Conservation (phyloP, 2,113 vertebrate species). For the Anarrhichthys ocellatus region DNA sequence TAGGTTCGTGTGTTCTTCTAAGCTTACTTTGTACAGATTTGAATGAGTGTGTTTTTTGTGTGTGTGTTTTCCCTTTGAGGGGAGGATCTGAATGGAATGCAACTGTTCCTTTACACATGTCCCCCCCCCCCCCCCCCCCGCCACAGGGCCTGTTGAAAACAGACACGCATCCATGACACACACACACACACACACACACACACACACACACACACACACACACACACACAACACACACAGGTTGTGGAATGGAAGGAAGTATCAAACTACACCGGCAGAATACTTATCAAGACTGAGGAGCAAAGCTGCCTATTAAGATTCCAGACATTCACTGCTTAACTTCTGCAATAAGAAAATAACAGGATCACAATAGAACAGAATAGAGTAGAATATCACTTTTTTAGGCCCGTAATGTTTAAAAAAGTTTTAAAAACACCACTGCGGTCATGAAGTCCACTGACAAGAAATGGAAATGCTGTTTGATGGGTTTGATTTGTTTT, state of each 20-base stretch:
- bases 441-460: not conserved
- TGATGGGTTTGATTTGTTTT: slow-evolving; percentile 51
- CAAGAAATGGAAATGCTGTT: not conserved
- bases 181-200: slow-evolving; percentile 49
- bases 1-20: slow-evolving; percentile 70
- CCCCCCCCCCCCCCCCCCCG: slow-evolving; percentile 57
- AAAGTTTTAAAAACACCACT: not conserved
- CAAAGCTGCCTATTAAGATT: slow-evolving; percentile 81
- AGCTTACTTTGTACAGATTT: slow-evolving; percentile 70
- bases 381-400: not conserved
- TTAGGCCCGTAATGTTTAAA: not conserved
- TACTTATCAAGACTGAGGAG: slow-evolving; percentile 80
- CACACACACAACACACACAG: slow-evolving; percentile 46
- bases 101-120: slow-evolving; percentile 81
- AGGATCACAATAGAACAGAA: slow-evolving; percentile 29
- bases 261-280: slow-evolving; percentile 82
- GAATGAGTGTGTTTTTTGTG: slow-evolving; percentile 64
- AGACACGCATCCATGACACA: slow-evolving; percentile 70
- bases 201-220: slow-evolving; percentile 55
- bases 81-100: slow-evolving; percentile 82
- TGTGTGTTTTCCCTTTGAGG: slow-evolving; percentile 63
- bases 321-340: slow-evolving; percentile 72
- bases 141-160: slow-evolving; percentile 74
- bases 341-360: slow-evolving; percentile 65
- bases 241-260: slow-evolving; percentile 80